These are phyloP conservation scores for Spheniscus humboldti DNA, from an alignment of 2,797 vertebrate species.

Conservation along the genomic window DNA sequence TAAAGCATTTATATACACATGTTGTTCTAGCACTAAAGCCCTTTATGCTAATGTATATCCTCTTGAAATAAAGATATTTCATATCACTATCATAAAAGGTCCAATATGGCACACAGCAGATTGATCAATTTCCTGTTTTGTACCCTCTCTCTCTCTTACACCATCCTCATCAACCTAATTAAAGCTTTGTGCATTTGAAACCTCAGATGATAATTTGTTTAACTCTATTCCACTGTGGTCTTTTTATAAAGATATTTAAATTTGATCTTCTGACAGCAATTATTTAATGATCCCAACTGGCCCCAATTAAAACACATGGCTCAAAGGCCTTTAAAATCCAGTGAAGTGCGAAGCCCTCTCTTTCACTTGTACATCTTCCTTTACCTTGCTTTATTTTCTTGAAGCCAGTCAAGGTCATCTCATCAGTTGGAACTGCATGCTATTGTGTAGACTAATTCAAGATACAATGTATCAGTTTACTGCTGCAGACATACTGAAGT, in stretches of 20 bases:
- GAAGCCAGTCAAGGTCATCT: conserved; percentile 39
- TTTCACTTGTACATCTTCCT: neutral
- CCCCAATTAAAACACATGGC: conserved; percentile 89
- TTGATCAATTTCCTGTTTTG: conserved; percentile 81
- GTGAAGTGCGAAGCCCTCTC: neutral
- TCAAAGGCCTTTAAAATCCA: conserved; percentile 76
- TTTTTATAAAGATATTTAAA: conserved; percentile 94
- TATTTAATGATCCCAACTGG: conserved; percentile 96
- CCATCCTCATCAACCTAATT: conserved; percentile 97
- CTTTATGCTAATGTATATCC: neutral
- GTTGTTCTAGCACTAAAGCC: neutral
- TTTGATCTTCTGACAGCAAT: conserved; percentile 98
- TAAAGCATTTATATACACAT: neutral
- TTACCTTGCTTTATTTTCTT: neutral
- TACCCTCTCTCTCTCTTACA: conserved; percentile 75
- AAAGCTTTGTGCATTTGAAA: conserved; percentile 97
- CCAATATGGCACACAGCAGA: conserved; percentile 68
- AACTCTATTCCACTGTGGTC: conserved; percentile 91
- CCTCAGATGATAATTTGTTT: conserved; percentile 97
- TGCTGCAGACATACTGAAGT: neutral
- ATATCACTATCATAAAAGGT: conserved; percentile 48
- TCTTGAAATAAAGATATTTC: conserved; percentile 51
- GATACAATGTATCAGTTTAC: neutral
- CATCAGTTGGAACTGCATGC: neutral
- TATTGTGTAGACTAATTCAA: neutral